Conservation (phyloP, 2,888 invertebrate species). For the Drosophila atripex region DNA sequence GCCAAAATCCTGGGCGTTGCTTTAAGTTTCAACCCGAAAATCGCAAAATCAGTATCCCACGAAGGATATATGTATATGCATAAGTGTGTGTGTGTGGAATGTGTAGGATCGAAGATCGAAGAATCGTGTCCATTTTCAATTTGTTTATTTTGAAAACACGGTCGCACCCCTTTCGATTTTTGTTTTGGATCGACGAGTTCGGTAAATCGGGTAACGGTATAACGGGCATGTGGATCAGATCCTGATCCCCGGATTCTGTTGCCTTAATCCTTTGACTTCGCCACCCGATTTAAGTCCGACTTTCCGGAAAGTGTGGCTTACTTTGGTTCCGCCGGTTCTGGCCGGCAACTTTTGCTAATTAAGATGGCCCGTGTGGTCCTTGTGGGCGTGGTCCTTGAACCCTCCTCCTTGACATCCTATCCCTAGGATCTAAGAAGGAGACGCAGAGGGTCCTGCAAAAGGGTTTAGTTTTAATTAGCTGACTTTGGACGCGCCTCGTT, state of each 20-base stretch:
- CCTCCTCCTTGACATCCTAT: neutral
- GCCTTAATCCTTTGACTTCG: conserved; percentile 72
- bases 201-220: neutral
- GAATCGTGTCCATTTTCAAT: conserved; percentile 71
- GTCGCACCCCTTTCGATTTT: conserved; percentile 72
- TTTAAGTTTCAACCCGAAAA: neutral
- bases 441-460: conserved; percentile 33
- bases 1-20: conserved; percentile 19
- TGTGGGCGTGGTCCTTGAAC: conserved; percentile 46
- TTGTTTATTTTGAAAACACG: conserved; percentile 79
- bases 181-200: conserved; percentile 12
- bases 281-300: conserved; percentile 44
- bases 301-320: conserved; percentile 79
- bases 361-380: conserved; percentile 55
- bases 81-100: too few species aligned
- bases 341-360: conserved; percentile 67
- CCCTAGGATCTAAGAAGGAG: conserved; percentile 1
- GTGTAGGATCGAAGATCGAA: neutral
- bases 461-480: conserved; percentile 72
- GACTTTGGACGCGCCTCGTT: conserved; percentile 66
- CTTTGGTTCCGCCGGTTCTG: conserved; percentile 70
- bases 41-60: too few species aligned
- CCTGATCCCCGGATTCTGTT: conserved; percentile 26
- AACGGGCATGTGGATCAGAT: conserved; percentile 2
- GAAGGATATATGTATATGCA: too few species aligned